phyloP scores from a whole-genome alignment of 1,140 invertebrate genomes.

The Drosophila truncata region DNA sequence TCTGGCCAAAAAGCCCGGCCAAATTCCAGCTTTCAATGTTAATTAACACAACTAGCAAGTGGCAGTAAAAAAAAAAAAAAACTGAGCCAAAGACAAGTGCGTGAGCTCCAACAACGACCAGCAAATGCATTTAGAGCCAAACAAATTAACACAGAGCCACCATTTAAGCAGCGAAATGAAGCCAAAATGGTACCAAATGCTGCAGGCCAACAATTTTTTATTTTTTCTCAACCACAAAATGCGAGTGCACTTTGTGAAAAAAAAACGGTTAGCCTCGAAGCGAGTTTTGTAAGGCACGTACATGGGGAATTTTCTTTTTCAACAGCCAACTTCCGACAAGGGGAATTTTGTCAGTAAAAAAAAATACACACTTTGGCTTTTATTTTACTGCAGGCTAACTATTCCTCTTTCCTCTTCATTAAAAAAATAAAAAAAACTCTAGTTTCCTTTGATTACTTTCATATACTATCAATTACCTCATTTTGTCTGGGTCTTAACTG shows the following conservation, averaged over 20 bases:
- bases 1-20: conserved; percentile 37
- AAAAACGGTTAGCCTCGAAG: conserved; percentile 29
- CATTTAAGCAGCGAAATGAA: conserved; percentile 32
- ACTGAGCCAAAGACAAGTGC: conserved; percentile 34
- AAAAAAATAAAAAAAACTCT: no score
- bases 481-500: conserved; percentile 17
- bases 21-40: conserved; percentile 67
- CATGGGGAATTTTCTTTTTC: conserved; percentile 29
- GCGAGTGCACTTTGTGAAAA: conserved; percentile 15
- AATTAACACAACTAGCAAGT: conserved; percentile 60
- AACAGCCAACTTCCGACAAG: conserved; percentile 17
- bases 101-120: conserved; percentile 20
- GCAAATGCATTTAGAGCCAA: conserved; percentile 37
- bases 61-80: conserved; percentile 7
- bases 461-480: conserved; percentile 3
- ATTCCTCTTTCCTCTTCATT: no score
- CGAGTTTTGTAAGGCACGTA: conserved; percentile 33
- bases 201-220: conserved; percentile 14
- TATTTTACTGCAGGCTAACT: conserved; percentile 1
- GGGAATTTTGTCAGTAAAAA: conserved; percentile 1
- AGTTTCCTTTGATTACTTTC: neutral
- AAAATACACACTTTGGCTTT: neutral
- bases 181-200: conserved; percentile 19
- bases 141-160: conserved; percentile 31
- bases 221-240: conserved; percentile 36